phyloP scores from a whole-genome alignment of 2,888 invertebrate species.

The Pristionchus japonicus region DNA sequence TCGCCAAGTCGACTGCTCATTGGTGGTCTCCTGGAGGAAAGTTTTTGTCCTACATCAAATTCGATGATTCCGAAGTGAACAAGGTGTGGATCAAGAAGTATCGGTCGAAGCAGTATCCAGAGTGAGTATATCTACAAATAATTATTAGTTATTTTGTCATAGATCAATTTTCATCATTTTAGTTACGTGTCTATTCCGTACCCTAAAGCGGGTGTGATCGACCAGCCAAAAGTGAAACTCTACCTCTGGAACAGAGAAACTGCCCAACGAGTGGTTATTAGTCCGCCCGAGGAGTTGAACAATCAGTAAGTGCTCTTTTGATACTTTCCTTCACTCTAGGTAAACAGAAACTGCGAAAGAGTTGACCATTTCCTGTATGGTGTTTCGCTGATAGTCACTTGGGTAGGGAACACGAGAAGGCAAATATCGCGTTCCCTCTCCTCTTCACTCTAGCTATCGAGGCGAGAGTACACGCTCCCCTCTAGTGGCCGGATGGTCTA shows the following conservation, averaged over 20 bases:
- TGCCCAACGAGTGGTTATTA: slow-evolving; percentile 61
- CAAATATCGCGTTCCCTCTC: not conserved
- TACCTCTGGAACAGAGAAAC: slow-evolving; percentile 67
- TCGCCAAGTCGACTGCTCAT: slow-evolving; percentile 55
- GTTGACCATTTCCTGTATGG: too few relatives aligned
- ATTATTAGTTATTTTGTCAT: too few relatives aligned
- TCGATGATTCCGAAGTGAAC: slow-evolving; percentile 65
- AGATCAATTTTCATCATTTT: slow-evolving; percentile 37
- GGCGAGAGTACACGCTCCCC: not conserved
- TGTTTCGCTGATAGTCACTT: too few relatives aligned
- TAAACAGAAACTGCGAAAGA: too few relatives aligned
- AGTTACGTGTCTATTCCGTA: slow-evolving; percentile 65
- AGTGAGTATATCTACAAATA: slow-evolving; percentile 51
- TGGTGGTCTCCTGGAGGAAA: slow-evolving; percentile 67
- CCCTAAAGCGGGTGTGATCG: slow-evolving; percentile 64
- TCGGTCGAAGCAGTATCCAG: slow-evolving; percentile 54
- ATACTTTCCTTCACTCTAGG: too few relatives aligned
- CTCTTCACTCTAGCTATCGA: not conserved
- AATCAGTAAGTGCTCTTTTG: slow-evolving; percentile 49
- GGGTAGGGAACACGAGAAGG: not conserved
- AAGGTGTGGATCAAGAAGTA: slow-evolving; percentile 61
- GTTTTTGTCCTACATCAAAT: slow-evolving; percentile 62
- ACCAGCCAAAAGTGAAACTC: slow-evolving; percentile 60
- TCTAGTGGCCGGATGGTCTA: slow-evolving; percentile 71
- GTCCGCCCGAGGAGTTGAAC: slow-evolving; percentile 63